Conservation (phyloP, 2,888 invertebrate genomes). For the Baronia brevicornis region DNA sequence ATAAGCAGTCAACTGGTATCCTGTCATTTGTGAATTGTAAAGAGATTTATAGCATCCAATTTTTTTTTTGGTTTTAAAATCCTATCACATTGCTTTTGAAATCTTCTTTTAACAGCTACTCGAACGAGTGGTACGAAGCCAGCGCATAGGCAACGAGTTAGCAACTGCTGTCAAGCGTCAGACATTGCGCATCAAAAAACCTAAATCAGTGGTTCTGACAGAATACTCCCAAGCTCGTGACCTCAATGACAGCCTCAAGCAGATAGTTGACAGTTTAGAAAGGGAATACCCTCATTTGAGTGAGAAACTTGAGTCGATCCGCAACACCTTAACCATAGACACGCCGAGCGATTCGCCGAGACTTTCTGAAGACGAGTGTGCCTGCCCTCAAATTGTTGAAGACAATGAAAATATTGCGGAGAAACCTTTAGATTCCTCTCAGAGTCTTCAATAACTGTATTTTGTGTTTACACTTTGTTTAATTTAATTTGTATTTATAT, state of each 20-base stretch:
- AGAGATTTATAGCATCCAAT: too few species aligned
- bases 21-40: too few species aligned
- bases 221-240: constrained; percentile 76
- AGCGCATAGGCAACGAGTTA: constrained; percentile 80
- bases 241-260: constrained; percentile 74
- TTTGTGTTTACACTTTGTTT: not conserved
- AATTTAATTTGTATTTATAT: constrained; percentile 1
- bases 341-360: constrained; percentile 42
- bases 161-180: constrained; percentile 62
- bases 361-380: constrained; percentile 28
- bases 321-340: constrained; percentile 67
- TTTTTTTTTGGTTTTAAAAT: not conserved
- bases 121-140: constrained; percentile 79
- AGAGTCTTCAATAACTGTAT: constrained; percentile 1
- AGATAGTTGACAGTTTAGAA: constrained; percentile 73
- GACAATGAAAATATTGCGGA: constrained; percentile 34
- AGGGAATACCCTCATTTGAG: constrained; percentile 78
- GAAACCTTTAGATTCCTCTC: constrained; percentile 27
- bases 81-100: not conserved
- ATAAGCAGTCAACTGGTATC: too few species aligned
- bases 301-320: constrained; percentile 48
- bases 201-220: constrained; percentile 62
- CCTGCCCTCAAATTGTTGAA: constrained; percentile 14
- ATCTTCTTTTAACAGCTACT: constrained; percentile 45
- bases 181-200: constrained; percentile 46